Evolutionary conservation across 2,797 vertebrate genomes (phyloP).

Genomic region (Lophotriccus pileatus): DNA sequence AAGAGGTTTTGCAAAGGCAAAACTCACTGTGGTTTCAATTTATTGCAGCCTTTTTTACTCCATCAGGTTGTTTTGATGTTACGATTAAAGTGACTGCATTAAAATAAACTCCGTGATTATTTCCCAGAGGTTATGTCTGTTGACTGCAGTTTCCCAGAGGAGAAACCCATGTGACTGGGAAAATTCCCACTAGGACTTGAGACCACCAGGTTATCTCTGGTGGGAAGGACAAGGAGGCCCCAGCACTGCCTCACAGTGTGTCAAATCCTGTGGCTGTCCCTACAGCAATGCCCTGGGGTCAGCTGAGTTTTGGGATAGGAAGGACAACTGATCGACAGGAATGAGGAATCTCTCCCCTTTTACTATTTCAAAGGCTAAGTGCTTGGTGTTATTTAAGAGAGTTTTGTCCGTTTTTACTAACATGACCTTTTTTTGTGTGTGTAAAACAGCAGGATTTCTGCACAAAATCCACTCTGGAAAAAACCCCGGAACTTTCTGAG

Average conservation of each 20-base stretch:
- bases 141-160: background rate
- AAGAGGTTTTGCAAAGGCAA: background rate
- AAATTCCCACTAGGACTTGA: background rate
- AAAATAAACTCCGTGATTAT: background rate
- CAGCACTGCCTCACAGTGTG: fast-evolving
- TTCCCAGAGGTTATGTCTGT: background rate
- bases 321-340: background rate
- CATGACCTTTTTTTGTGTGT: background rate
- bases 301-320: background rate
- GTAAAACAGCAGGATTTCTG: background rate
- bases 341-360: background rate
- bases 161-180: background rate
- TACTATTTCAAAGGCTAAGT: background rate
- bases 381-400: background rate
- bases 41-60: background rate
- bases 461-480: background rate
- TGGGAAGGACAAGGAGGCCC: background rate
- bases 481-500: background rate
- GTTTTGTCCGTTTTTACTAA: background rate
- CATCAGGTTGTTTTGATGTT: background rate
- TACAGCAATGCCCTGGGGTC: fast-evolving
- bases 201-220: background rate
- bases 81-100: background rate
- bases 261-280: fast-evolving
- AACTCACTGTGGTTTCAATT: background rate